phyloP scores from a whole-genome alignment of 2,113 vertebrate species.

The Hippocampus abdominalis region DNA sequence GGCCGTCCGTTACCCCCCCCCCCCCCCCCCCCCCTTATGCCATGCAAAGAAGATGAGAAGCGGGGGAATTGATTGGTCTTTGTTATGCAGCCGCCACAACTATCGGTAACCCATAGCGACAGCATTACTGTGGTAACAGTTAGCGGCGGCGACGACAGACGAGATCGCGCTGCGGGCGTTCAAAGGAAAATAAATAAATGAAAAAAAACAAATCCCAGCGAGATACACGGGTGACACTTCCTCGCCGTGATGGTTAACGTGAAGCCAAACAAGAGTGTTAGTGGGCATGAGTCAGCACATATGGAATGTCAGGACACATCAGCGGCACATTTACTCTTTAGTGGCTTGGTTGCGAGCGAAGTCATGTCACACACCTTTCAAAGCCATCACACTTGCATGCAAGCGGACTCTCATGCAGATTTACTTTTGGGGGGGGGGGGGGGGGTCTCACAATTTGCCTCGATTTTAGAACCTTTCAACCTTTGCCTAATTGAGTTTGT shows the following conservation, averaged over 20 bases:
- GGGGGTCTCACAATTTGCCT: slow-evolving; percentile 17
- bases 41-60: slow-evolving; percentile 56
- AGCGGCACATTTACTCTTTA: slow-evolving; percentile 3
- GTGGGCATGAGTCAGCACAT: slow-evolving; percentile 29
- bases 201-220: slow-evolving; percentile 13
- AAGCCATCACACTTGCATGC: slow-evolving; percentile 5
- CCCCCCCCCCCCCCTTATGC: slow-evolving; percentile 18
- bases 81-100: slow-evolving; percentile 36
- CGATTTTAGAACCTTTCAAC: slow-evolving; percentile 36
- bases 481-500: slow-evolving; percentile 50
- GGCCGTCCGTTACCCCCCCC: slow-evolving; percentile 27
- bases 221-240: slow-evolving; percentile 33
- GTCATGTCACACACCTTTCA: slow-evolving; percentile 9
- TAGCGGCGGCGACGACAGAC: slow-evolving; percentile 56
- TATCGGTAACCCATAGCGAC: slow-evolving; percentile 65
- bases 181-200: background rate
- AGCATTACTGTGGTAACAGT: slow-evolving; percentile 62
- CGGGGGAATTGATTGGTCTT: slow-evolving; percentile 60
- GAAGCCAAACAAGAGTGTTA: slow-evolving; percentile 23
- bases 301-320: slow-evolving; percentile 35
- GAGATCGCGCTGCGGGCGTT: slow-evolving; percentile 37
- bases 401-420: background rate
- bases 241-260: slow-evolving; percentile 26
- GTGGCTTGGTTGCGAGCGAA: background rate
- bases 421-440: slow-evolving; percentile 1